Evolutionary conservation across 2,797 vertebrate genomes (phyloP).

Genomic region (Chelmon rostratus): DNA sequence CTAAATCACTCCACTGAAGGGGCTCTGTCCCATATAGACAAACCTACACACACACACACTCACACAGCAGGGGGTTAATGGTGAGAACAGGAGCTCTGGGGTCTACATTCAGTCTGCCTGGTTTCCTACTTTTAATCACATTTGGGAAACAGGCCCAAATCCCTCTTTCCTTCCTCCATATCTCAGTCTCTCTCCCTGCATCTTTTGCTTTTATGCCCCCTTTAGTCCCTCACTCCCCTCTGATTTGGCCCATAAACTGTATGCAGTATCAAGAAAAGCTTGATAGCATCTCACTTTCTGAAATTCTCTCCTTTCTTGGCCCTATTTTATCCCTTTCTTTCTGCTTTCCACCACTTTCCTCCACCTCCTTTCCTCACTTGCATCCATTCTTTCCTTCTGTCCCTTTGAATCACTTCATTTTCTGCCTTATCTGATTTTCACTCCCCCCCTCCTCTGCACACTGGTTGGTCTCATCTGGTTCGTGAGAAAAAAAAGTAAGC

Average conservation of each 20-base stretch:
- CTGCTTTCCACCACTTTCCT: background rate
- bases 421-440: slow-evolving; percentile 10
- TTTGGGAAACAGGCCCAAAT: slow-evolving; percentile 66
- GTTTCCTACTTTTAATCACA: slow-evolving; percentile 75
- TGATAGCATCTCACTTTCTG: background rate
- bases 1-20: slow-evolving; percentile 36
- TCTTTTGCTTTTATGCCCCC: slow-evolving; percentile 13
- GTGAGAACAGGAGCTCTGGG: slow-evolving; percentile 52
- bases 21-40: slow-evolving; percentile 5
- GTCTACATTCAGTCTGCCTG: slow-evolving; percentile 61
- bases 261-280: background rate
- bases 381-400: background rate
- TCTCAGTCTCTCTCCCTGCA: slow-evolving; percentile 33
- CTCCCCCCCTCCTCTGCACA: background rate
- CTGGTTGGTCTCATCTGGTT: slow-evolving; percentile 13
- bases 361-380: background rate
- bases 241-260: background rate
- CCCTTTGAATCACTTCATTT: background rate
- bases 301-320: background rate
- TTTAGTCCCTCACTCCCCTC: background rate
- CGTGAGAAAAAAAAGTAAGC: slow-evolving; percentile 3
- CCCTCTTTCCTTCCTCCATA: slow-evolving; percentile 51
- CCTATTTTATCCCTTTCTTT: background rate
- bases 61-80: slow-evolving; percentile 47
- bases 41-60: slow-evolving; percentile 13